Percentiles rank a stretch among this genome's conserved stretches.
Evolutionary conservation across 2,797 vertebrate species (phyloP).

Genomic region (Antennarius maculatus): DNA sequence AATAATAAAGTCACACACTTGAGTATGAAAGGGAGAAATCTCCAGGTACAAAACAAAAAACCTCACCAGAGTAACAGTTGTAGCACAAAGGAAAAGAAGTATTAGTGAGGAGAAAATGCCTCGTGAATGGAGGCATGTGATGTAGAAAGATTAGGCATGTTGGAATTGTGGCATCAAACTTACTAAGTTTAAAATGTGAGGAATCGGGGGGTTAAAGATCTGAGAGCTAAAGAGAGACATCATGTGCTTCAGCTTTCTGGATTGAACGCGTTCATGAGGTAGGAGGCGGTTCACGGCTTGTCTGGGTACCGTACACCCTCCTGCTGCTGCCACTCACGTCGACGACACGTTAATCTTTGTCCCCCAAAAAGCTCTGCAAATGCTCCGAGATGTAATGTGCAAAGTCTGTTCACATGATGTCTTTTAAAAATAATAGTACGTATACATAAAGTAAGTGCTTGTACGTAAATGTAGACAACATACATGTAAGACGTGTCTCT

Average conservation of each 20-base stretch:
- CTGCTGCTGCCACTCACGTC: constrained; percentile 27
- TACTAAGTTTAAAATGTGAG: constrained; percentile 15
- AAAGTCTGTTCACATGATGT: neutral
- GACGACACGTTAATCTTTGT: constrained; percentile 26
- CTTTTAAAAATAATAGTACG: neutral
- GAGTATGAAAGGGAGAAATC: constrained; percentile 13
- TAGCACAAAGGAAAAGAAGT: constrained; percentile 17
- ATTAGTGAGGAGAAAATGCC: constrained; percentile 9
- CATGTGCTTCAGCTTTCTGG: constrained; percentile 71
- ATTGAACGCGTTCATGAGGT: constrained; percentile 23
- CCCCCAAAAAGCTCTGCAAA: constrained; percentile 10
- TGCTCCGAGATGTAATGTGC: constrained; percentile 4
- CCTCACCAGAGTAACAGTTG: constrained; percentile 13
- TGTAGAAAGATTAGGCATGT: constrained; percentile 41
- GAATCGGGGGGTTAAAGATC: constrained; percentile 17
- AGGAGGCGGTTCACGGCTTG: constrained; percentile 10
- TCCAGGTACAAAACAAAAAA: constrained; percentile 42
- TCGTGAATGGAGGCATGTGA: constrained; percentile 59
- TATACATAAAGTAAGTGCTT: neutral
- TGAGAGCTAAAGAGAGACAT: constrained; percentile 39
- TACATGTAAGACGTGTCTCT: neutral
- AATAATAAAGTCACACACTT: neutral
- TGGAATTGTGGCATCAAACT: constrained; percentile 16
- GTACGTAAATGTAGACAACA: neutral
- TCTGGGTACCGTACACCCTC: constrained; percentile 35